Evolutionary conservation across 1,140 invertebrate species (phyloP).

Genomic region (Coenobita brevimanus): DNA sequence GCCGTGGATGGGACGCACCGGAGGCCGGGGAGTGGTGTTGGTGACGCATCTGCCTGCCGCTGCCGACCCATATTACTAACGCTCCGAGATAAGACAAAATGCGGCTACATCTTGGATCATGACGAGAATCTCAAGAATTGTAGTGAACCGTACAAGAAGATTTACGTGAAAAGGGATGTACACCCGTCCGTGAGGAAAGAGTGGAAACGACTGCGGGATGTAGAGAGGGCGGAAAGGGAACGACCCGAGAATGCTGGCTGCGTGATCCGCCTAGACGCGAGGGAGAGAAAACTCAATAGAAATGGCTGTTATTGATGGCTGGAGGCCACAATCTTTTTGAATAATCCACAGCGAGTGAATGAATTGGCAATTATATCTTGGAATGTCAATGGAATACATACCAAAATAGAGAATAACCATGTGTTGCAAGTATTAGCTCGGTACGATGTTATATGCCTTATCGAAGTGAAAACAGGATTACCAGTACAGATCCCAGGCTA

Average conservation of each 20-base stretch:
- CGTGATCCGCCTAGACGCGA: too few relatives aligned
- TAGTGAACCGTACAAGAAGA: conserved; percentile 8
- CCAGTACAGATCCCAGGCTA: conserved; percentile 6
- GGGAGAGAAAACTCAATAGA: too few relatives aligned
- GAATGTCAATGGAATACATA: too few relatives aligned
- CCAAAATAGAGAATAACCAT: conserved; percentile 3
- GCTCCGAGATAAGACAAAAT: background rate
- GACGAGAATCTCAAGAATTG: background rate
- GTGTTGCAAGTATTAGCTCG: background rate
- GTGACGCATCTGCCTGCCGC: background rate
- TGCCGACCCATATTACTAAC: conserved; percentile 16
- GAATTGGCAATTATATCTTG: background rate
- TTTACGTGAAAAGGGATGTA: conserved; percentile 2
- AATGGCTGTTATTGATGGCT: conserved; percentile 8
- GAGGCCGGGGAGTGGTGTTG: background rate
- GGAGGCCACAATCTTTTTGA: too few relatives aligned
- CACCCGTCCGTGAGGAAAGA: conserved; percentile 25
- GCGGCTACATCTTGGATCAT: background rate
- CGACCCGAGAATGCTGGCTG: too few relatives aligned
- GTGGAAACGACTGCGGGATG: background rate
- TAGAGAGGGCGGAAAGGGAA: background rate
- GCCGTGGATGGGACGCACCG: conserved; percentile 1
- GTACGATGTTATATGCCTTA: conserved; percentile 25
- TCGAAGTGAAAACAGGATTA: too few relatives aligned
- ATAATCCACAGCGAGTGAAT: background rate